Evolutionary conservation across 2,888 invertebrate genomes (phyloP), one percentile per base, ranked within the genome.

Genomic region (Cataglyphis livida): DNA sequence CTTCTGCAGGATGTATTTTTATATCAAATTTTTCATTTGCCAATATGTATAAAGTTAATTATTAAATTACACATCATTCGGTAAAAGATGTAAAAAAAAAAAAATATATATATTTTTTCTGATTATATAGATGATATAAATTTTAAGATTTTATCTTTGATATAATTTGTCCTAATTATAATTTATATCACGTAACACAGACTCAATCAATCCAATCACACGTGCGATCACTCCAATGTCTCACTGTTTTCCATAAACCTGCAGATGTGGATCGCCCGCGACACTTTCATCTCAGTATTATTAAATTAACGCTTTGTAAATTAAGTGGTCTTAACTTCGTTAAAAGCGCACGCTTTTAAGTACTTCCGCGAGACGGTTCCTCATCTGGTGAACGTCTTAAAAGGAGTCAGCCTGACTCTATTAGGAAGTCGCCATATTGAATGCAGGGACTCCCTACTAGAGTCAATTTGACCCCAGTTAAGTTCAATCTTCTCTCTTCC

Each of bases 371-470:
- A 79, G 78, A 85, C 79, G 85, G 87, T 75, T 59, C 54, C 76
- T 65, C 41, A 21, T 51, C 79, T 91, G 95, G 96, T 95, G 96
- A 95, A 94, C 95, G 96, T 96, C 96, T 96, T 96, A 97, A 97
- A 96, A 96, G 97, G 98, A 97, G 97, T 98, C 98, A 98, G 98
- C 97, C 98, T 98, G 98, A 98, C 98, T 98, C 98, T 97, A 98
- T 98, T 98, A 98, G 98, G 98, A 98, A 98, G 98, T 98, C 98
- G 96, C 97, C 97, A 96, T 95, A 94, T 94, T 94, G 96, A 95
- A 96, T 95, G 96, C 96, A 97, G 97, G 97, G 98, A 98, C 98
- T 98, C 98, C 98, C 98, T 98, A 98, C 98, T 98, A 98, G 98
- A 98, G 98, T 98, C 98, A 98, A 98, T 98, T 98, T 98, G 97